Evolutionary conservation across 2,113 vertebrate genomes (phyloP).

Genomic region (Xenotilapia caudafasciata): DNA sequence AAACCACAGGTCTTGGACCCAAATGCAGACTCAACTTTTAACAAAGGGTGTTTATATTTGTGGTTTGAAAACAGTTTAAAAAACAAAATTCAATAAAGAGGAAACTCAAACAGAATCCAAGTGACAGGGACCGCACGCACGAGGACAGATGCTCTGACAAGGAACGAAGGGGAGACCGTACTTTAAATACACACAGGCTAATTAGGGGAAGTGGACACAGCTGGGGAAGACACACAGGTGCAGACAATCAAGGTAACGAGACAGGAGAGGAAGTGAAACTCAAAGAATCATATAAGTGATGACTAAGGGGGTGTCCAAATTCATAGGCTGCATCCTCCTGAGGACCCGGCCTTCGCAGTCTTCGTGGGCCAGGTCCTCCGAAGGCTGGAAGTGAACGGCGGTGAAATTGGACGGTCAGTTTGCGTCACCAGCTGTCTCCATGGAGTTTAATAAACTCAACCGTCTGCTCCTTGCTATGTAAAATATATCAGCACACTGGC

Average conservation of each 20-base stretch:
- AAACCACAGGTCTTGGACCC: background rate
- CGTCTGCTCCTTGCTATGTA: background rate
- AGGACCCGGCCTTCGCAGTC: background rate
- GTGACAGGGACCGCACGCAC: accelerated
- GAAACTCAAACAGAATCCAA: accelerated
- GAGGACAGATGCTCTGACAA: accelerated
- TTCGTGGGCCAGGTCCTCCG: background rate
- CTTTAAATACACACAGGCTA: background rate
- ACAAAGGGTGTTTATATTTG: background rate
- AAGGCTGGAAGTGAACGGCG: background rate
- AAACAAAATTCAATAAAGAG: background rate
- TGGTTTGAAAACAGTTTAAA: background rate
- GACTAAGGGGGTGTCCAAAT: accelerated
- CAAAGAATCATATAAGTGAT: background rate
- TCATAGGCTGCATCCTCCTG: background rate
- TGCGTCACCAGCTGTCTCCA: background rate
- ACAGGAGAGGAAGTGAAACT: background rate
- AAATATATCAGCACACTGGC: background rate
- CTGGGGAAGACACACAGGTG: background rate
- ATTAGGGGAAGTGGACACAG: background rate
- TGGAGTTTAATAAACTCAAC: background rate
- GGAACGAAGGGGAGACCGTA: accelerated
- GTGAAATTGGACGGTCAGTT: background rate
- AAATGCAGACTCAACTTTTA: background rate
- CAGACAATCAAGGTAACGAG: background rate